A percentile compares a stretch with the other conserved stretches of the same genome.
phyloP scores from a whole-genome alignment of 2,113 vertebrate species.

The Thamnophis sirtalis region DNA sequence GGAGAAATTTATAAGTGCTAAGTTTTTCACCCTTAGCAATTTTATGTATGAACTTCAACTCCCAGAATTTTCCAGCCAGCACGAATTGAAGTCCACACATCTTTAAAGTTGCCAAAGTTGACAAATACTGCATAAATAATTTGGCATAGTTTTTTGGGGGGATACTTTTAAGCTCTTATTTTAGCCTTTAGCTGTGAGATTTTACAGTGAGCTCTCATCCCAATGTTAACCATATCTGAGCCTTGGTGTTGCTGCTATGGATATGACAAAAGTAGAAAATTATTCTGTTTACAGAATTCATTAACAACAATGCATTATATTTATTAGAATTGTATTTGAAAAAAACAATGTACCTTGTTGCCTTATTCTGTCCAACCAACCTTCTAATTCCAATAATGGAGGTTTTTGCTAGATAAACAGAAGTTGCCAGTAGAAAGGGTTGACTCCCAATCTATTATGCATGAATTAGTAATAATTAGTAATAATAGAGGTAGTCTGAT shows the following conservation, averaged over 20 bases:
- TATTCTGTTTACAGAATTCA: not conserved
- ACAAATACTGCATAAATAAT: not conserved
- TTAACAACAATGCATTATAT: not conserved
- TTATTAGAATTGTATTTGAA: not conserved
- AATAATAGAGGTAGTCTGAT: not conserved
- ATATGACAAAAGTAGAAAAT: not conserved
- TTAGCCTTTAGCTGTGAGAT: not conserved
- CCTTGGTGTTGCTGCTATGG: not conserved
- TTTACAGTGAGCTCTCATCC: not conserved
- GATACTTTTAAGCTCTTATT: not conserved
- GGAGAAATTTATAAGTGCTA: not conserved
- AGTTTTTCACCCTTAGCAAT: not conserved
- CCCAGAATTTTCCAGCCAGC: not conserved
- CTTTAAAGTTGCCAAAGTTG: not conserved
- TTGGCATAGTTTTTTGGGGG: not conserved
- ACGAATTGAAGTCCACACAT: not conserved
- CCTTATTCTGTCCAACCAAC: not conserved
- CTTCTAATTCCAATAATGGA: not conserved
- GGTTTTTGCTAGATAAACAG: not conserved
- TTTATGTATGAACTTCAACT: not conserved
- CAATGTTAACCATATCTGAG: not conserved
- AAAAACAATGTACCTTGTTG: not conserved
- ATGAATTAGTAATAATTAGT: not conserved
- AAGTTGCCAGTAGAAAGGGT: not conserved
- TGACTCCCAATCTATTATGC: not conserved